phyloP scores from a whole-genome alignment of 2,113 vertebrate species.

The Bambusicola thoracicus region DNA sequence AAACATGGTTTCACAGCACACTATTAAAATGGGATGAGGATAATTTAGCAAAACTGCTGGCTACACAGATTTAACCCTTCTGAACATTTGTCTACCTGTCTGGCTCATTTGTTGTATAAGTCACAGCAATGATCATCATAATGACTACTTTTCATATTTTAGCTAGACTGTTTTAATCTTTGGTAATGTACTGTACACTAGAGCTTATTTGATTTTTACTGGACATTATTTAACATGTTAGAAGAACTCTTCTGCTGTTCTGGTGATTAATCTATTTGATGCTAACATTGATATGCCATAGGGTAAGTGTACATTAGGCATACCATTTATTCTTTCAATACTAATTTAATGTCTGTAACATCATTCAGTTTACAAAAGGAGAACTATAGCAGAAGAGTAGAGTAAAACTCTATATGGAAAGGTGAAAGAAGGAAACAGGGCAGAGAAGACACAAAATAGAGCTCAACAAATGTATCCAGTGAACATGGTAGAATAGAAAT shows the following conservation, averaged over 20 bases:
- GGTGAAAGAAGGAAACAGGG: neutral
- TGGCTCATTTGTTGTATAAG: neutral
- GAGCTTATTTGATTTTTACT: neutral
- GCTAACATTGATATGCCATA: neutral
- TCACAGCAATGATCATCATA: neutral
- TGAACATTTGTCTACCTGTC: neutral
- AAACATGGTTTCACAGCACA: neutral
- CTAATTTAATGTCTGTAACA: neutral
- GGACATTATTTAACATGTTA: neutral
- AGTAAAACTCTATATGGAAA: neutral
- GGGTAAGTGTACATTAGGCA: neutral
- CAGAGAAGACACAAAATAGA: neutral
- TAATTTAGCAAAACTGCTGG: slow-evolving; percentile 7
- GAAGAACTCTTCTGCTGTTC: neutral
- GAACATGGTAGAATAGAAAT: neutral
- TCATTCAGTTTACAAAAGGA: neutral
- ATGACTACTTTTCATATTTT: neutral
- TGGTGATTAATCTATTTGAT: neutral
- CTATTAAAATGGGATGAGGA: neutral
- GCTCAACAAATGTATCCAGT: neutral
- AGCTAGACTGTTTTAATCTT: neutral
- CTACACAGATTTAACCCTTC: neutral
- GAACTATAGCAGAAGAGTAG: neutral
- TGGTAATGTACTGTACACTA: neutral
- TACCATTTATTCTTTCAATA: neutral